Conservation (phyloP, 2,113 vertebrate genomes). For the Eonycteris spelaea region DNA sequence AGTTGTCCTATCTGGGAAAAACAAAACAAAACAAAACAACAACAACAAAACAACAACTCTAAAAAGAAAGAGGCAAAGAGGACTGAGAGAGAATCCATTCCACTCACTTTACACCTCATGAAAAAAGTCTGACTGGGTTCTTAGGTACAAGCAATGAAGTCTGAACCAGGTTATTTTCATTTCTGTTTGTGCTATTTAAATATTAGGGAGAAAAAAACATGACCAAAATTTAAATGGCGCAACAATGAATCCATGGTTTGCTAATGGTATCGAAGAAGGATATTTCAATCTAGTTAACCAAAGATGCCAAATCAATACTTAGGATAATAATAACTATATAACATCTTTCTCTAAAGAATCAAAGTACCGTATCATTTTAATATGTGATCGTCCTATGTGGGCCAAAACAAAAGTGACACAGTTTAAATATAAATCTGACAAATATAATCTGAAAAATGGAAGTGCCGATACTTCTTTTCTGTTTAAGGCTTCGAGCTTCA, state of each 20-base stretch:
- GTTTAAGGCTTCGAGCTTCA: constrained; percentile 42
- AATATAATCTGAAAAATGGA: constrained; percentile 25
- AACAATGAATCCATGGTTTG: not conserved
- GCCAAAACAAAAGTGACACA: not conserved
- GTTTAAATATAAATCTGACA: constrained; percentile 49
- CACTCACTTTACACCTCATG: not conserved
- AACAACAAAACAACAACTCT: not conserved
- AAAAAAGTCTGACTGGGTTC: not conserved
- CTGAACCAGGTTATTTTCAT: not conserved
- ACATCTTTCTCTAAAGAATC: constrained; percentile 24
- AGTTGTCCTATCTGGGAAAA: not conserved
- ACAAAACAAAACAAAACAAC: not conserved
- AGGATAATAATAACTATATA: not conserved
- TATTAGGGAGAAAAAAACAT: not conserved
- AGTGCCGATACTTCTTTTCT: not conserved
- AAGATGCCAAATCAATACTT: not conserved
- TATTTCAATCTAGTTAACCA: constrained; percentile 12
- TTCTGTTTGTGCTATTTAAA: not conserved
- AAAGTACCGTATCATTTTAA: not conserved
- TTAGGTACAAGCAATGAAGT: not conserved
- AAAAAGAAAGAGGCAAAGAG: not conserved
- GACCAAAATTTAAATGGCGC: not conserved
- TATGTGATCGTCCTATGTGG: not conserved
- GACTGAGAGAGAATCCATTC: not conserved
- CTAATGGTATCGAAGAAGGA: not conserved